These are phyloP conservation scores for Campylomormyrus numenius DNA, from an alignment of 2,113 vertebrate species.

Conservation along the genomic window DNA sequence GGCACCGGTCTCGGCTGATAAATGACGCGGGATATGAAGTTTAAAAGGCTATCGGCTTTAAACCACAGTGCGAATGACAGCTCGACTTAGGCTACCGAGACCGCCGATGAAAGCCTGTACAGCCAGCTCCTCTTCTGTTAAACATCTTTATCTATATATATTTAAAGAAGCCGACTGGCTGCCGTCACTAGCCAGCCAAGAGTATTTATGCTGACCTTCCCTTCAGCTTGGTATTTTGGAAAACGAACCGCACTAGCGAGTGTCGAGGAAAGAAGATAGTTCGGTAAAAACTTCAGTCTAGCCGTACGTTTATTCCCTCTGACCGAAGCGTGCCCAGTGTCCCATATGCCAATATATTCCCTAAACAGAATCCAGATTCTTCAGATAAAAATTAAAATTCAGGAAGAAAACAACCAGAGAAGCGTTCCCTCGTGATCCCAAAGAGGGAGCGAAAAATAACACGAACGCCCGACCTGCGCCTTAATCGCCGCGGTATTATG, in stretches of 20 bases:
- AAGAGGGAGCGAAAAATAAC: background rate
- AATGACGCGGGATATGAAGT: background rate
- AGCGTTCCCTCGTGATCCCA: background rate
- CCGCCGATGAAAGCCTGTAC: background rate
- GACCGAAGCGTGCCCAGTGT: background rate
- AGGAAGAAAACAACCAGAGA: background rate
- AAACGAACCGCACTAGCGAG: background rate
- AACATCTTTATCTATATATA: constrained; percentile 13
- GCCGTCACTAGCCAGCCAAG: background rate
- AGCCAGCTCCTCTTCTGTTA: background rate
- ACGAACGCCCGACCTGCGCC: background rate
- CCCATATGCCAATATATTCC: background rate
- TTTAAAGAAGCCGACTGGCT: background rate
- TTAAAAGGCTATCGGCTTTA: background rate
- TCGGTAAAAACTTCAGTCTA: background rate
- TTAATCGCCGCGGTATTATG: background rate
- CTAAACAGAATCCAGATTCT: background rate
- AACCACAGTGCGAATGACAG: background rate
- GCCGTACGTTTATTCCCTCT: background rate
- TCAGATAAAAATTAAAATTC: constrained; percentile 4
- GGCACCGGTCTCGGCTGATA: background rate
- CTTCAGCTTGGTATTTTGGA: background rate
- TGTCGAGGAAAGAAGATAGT: background rate
- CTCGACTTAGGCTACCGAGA: background rate
- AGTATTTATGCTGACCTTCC: constrained; percentile 14